Evolutionary conservation across 2,888 invertebrate genomes (phyloP).

Genomic region (Eucriotettix oculatus): DNA sequence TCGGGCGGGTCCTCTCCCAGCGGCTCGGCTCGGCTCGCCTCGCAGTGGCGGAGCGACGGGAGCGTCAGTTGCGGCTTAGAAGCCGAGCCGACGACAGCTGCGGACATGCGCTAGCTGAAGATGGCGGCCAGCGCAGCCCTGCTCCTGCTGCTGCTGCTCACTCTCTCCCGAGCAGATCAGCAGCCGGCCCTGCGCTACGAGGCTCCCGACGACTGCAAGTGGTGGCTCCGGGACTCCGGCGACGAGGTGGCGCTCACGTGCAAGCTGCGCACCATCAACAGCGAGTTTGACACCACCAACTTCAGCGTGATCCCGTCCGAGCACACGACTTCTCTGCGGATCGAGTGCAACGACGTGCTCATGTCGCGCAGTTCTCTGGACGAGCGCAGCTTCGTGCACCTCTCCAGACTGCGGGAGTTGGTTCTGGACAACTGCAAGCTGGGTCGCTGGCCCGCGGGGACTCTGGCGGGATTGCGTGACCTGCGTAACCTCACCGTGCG

Average conservation of each 20-base stretch:
- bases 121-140: background rate
- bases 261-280: conserved; percentile 67
- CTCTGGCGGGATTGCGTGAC: conserved; percentile 62
- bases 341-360: conserved; percentile 65
- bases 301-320: conserved; percentile 74
- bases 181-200: conserved; percentile 43
- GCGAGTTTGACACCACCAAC: conserved; percentile 75
- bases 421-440: conserved; percentile 76
- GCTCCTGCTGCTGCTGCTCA: conserved; percentile 12
- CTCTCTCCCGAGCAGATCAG: conserved; percentile 16
- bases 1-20: background rate
- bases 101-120: background rate
- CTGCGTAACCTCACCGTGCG: conserved; percentile 70
- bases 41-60: background rate
- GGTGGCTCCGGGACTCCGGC: conserved; percentile 42
- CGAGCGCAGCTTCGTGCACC: conserved; percentile 60
- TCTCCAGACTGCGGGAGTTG: conserved; percentile 62
- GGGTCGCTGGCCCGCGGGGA: conserved; percentile 62
- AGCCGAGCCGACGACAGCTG: background rate
- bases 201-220: conserved; percentile 73
- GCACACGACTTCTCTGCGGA: conserved; percentile 59
- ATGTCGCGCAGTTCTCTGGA: conserved; percentile 64
- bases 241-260: conserved; percentile 64
- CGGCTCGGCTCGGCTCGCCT: background rate
- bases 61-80: background rate